Evolutionary conservation across 1,140 invertebrate species (phyloP).

Genomic region (Tyrophagus putrescentiae): DNA sequence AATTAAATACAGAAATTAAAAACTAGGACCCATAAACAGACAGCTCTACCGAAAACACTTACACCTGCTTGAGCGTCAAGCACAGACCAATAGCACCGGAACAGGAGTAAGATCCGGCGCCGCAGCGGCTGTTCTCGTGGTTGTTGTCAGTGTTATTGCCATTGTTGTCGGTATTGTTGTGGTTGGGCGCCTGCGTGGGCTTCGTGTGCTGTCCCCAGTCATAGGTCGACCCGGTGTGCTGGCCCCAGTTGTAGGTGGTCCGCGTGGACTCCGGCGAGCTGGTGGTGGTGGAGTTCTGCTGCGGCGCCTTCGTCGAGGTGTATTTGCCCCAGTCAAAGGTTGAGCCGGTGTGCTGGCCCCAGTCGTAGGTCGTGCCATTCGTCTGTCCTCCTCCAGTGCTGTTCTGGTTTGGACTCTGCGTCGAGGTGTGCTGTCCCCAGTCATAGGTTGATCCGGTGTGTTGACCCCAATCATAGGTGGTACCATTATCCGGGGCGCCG

Average conservation of each 20-base stretch:
- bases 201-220: too few relatives aligned
- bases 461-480: neutral
- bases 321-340: constrained; percentile 13
- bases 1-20: too few relatives aligned
- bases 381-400: neutral
- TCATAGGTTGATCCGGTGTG: constrained; percentile 7
- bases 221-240: neutral
- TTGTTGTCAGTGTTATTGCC: neutral
- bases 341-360: constrained; percentile 12
- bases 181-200: neutral
- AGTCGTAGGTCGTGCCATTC: constrained; percentile 12
- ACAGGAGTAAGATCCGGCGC: constrained; percentile 3
- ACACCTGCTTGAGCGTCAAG: neutral
- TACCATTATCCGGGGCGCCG: neutral
- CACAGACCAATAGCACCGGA: constrained; percentile 4
- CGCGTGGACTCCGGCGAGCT: constrained; percentile 1
- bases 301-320: neutral
- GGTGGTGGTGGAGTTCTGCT: neutral
- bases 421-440: constrained; percentile 11
- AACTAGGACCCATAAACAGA: too few relatives aligned
- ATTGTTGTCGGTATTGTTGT: neutral
- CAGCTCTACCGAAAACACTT: too few relatives aligned
- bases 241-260: constrained; percentile 12
- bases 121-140: neutral
- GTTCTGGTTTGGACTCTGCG: neutral